Conservation (phyloP, 1,140 invertebrate genomes). For the Drosophila lini region DNA sequence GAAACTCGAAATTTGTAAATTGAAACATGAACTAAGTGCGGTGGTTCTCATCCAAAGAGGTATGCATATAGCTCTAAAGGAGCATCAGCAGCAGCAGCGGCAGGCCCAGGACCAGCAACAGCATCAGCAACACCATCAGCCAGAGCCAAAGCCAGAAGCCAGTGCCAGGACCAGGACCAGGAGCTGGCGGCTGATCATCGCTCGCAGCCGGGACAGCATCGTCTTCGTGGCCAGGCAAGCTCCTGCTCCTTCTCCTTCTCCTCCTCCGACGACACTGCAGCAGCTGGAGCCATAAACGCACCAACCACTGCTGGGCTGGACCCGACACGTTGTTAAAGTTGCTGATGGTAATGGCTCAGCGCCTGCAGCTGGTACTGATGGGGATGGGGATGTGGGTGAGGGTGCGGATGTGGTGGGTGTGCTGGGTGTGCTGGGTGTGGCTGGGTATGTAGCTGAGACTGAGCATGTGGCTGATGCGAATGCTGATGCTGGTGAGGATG, state of each 20-base stretch:
- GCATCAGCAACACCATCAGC: constrained; percentile 36
- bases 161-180: neutral
- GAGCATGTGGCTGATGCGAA: constrained; percentile 22
- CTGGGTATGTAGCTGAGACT: constrained; percentile 20
- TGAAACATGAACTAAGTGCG: constrained; percentile 66
- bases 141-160: constrained; percentile 28
- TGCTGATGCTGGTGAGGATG: constrained; percentile 30
- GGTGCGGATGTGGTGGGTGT: constrained; percentile 21
- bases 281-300: constrained; percentile 39
- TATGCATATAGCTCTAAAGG: neutral
- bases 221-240: neutral
- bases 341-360: constrained; percentile 78
- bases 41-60: constrained; percentile 21
- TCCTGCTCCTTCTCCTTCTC: neutral
- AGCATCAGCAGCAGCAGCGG: constrained; percentile 22
- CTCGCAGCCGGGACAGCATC: constrained; percentile 3
- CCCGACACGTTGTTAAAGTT: constrained; percentile 80
- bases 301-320: constrained; percentile 35
- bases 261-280: constrained; percentile 4
- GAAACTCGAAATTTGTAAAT: constrained; percentile 28
- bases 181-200: neutral
- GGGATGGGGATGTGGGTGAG: constrained; percentile 19
- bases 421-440: constrained; percentile 9
- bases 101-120: constrained; percentile 45
- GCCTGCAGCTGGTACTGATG: constrained; percentile 67